Percentiles rank a stretch among this genome's conserved stretches.
phyloP scores from a whole-genome alignment of 1,140 invertebrate species.

The Polypedilum vanderplanki region DNA sequence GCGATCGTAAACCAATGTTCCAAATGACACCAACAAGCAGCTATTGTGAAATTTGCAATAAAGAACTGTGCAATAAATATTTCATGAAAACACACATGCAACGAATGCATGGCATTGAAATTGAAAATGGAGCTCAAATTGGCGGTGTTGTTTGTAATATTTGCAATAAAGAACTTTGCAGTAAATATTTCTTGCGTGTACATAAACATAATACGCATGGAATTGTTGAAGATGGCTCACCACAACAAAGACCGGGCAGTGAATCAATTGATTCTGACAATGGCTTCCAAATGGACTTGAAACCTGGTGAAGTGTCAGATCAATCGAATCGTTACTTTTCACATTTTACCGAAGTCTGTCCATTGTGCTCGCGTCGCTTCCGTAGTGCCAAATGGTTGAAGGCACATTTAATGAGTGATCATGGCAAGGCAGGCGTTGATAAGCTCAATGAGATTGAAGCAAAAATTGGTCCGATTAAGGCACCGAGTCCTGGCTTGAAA shows the following conservation, averaged over 20 bases:
- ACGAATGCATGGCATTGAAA: constrained; percentile 96
- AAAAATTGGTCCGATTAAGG: constrained; percentile 34
- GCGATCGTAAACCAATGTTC: constrained; percentile 37
- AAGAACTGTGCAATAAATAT: constrained; percentile 99
- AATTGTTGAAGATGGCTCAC: constrained; percentile 66
- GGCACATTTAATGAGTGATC: constrained; percentile 80
- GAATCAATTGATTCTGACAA: constrained; percentile 47
- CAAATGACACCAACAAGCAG: constrained; percentile 66
- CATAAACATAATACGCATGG: constrained; percentile 98
- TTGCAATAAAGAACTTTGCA: constrained; percentile 94
- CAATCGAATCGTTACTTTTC: constrained; percentile 56
- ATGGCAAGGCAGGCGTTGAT: constrained; percentile 65
- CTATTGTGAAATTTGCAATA: constrained; percentile 99
- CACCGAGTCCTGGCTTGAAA: constrained; percentile 50
- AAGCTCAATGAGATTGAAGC: constrained; percentile 61
- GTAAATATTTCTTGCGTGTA: constrained; percentile 93
- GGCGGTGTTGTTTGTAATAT: constrained; percentile 93
- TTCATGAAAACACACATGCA: constrained; percentile 99
- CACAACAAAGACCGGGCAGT: constrained; percentile 46
- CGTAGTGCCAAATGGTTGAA: constrained; percentile 84
- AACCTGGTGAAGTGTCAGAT: constrained; percentile 47
- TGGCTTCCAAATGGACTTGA: constrained; percentile 39
- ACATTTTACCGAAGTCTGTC: constrained; percentile 72
- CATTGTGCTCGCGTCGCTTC: constrained; percentile 80
- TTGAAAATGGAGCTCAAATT: constrained; percentile 83